Evolutionary conservation across 2,888 invertebrate genomes (phyloP), one percentile per base, ranked within the genome.

Genomic region (Atrina japonica): DNA sequence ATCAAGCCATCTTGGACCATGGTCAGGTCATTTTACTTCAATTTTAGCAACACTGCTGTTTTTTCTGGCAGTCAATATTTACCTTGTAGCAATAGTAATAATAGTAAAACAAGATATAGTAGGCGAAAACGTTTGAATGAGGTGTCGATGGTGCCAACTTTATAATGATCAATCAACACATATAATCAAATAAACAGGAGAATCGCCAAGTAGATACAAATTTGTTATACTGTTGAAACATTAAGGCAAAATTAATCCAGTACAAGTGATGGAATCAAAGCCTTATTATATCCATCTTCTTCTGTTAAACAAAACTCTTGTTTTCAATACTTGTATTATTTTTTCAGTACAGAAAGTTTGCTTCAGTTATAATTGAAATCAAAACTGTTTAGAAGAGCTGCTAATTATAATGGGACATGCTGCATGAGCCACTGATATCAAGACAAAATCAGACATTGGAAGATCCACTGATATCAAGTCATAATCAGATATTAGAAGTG

Each of bases 21-120:
- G 61, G 61, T 47, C 61, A 61, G 61, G 23, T 14, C 23, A 23
- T 7, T 49, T 35, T 35, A 21, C 9, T 29, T 29, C 21, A n/a
- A 35, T 56, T 35, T 14, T 9, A 5, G 49, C n/a, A 49, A 25
- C 30, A 14, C 27, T 18, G 30, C 30, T 61, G 61, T 61, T 61
- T 41, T 61, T 30, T 49, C 49, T 61, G 61, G 61, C 61, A 61
- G 30, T 35, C 25, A 49, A 47, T 47, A 61, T 23, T 61, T 43
- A 29, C 30, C 47, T 61, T n/a, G 21, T 27, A 59, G 30, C 29
- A 49, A 53, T 56, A 40, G 35, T 18, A 25, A 40, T 56, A 21
- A 56, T 21, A 40, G 56, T 56, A 18, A 56, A 49, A 49, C 47
- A 45, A 61, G 43, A 35, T 52, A 23, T 18, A 30, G 29, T 21